Evolutionary conservation across 2,113 vertebrate species (phyloP).

Genomic region (Osmerus mordax): DNA sequence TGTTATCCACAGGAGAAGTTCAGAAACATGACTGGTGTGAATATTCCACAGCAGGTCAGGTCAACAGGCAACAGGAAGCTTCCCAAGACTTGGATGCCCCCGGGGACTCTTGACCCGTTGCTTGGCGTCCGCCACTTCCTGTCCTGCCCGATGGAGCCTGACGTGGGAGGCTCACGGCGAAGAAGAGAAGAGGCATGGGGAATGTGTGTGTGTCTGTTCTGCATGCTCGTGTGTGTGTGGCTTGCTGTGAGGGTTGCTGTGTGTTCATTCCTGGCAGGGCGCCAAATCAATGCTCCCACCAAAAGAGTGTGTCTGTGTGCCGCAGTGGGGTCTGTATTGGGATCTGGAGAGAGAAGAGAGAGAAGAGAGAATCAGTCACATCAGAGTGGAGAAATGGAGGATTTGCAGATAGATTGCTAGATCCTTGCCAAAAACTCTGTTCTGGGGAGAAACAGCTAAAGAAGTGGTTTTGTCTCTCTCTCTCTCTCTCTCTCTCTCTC

Average conservation of each 20-base stretch:
- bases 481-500: neutral
- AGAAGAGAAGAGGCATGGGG: neutral
- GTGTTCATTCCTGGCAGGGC: neutral
- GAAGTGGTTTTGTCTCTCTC: neutral
- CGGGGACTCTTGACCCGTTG: too few relatives aligned
- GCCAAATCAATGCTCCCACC: conserved; percentile 19
- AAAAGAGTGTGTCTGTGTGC: conserved; percentile 20
- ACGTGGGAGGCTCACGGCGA: neutral
- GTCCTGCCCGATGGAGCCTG: too few relatives aligned
- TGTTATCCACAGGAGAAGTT: conserved; percentile 37
- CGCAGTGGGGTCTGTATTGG: conserved; percentile 28
- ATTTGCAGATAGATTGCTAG: conserved; percentile 16
- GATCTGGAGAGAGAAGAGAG: conserved; percentile 45
- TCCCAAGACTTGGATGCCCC: too few relatives aligned
- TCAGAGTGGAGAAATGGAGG: conserved; percentile 36
- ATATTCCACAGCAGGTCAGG: conserved; percentile 39
- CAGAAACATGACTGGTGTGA: conserved; percentile 45
- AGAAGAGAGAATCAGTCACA: conserved; percentile 26
- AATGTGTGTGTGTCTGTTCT: neutral
- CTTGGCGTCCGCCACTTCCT: too few relatives aligned
- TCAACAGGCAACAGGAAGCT: neutral
- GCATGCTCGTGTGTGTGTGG: neutral
- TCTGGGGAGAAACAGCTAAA: conserved; percentile 8
- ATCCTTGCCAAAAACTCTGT: conserved; percentile 34
- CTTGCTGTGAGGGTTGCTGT: neutral